phyloP scores from a whole-genome alignment of 2,888 invertebrate genomes.

The Ichneumoninae sp. region DNA sequence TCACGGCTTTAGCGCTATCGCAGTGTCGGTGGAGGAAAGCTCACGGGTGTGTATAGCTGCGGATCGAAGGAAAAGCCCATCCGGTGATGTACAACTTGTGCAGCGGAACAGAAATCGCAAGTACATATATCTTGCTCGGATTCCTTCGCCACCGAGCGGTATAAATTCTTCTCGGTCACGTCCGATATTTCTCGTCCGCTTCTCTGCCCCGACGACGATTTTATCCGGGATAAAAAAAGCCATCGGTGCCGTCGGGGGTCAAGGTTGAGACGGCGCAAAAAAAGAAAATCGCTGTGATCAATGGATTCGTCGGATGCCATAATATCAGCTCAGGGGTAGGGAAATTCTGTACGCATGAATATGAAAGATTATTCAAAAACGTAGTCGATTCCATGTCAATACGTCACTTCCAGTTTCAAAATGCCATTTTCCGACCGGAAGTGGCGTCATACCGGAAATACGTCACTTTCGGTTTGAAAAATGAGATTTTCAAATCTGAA shows the following conservation, averaged over 20 bases:
- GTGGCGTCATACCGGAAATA: too few relatives aligned
- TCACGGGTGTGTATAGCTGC: conserved; percentile 41
- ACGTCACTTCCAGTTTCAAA: background rate
- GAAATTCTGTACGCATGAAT: background rate
- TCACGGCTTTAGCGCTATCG: conserved; percentile 17
- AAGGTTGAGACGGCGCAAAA: conserved; percentile 51
- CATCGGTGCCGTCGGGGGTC: conserved; percentile 52
- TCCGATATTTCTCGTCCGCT: conserved; percentile 67
- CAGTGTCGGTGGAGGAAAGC: conserved; percentile 19
- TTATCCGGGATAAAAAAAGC: conserved; percentile 42
- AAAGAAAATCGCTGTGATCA: conserved; percentile 46
- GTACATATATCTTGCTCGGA: conserved; percentile 66
- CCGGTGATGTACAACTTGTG: conserved; percentile 67
- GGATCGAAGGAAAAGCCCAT: conserved; percentile 56
- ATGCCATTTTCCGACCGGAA: too few relatives aligned
- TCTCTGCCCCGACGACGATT: conserved; percentile 58
- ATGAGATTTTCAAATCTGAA: too few relatives aligned
- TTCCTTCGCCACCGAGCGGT: conserved; percentile 61
- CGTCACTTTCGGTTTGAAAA: too few relatives aligned
- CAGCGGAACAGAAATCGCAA: conserved; percentile 68
- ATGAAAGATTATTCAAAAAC: background rate
- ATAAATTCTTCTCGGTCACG: conserved; percentile 69
- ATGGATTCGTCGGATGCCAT: conserved; percentile 31
- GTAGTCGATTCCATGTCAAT: background rate
- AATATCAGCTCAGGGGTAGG: conserved; percentile 17